Percentiles rank a stretch among this genome's conserved stretches.
These are phyloP conservation scores for Mastacembelus armatus DNA, from an alignment of 2,797 vertebrate species.

Conservation along the genomic window DNA sequence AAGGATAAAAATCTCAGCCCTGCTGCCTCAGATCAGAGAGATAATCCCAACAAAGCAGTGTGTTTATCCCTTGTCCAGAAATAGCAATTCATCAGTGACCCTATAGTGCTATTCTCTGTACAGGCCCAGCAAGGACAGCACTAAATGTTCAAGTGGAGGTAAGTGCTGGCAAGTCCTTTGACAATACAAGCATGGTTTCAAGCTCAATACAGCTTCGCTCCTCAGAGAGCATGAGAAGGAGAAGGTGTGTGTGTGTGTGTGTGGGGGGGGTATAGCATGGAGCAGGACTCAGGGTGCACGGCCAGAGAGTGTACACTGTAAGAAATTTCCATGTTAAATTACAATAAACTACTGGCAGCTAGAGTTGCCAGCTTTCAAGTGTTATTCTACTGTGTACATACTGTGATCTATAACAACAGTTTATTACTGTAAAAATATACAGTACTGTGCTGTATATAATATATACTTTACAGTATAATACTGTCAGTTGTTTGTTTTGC, in stretches of 20 bases:
- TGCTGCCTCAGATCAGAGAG: conserved; percentile 63
- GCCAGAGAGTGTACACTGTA: conserved; percentile 63
- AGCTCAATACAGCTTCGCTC: conserved; percentile 84
- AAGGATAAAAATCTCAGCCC: conserved; percentile 71
- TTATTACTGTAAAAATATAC: too few relatives aligned
- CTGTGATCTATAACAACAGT: too few relatives aligned
- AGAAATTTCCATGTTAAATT: too few relatives aligned
- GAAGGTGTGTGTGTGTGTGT: too few relatives aligned
- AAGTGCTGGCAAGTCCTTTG: conserved; percentile 90
- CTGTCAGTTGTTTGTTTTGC: too few relatives aligned
- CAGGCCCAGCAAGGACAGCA: conserved; percentile 87
- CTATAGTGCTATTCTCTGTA: conserved; percentile 93
- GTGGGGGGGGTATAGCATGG: conserved; percentile 42
- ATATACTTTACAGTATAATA: too few relatives aligned
- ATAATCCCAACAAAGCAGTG: conserved; percentile 83
- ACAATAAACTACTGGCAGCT: too few relatives aligned
- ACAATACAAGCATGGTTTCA: conserved; percentile 90
- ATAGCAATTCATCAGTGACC: conserved; percentile 87
- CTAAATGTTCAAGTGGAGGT: conserved; percentile 91
- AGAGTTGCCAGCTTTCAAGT: too few relatives aligned
- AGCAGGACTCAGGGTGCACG: conserved; percentile 56
- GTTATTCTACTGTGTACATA: too few relatives aligned
- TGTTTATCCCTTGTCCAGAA: conserved; percentile 85
- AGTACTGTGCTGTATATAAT: too few relatives aligned
- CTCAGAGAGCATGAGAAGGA: conserved; percentile 81